Evolutionary conservation across 2,113 vertebrate species (phyloP).

Genomic region (Podarcis muralis): DNA sequence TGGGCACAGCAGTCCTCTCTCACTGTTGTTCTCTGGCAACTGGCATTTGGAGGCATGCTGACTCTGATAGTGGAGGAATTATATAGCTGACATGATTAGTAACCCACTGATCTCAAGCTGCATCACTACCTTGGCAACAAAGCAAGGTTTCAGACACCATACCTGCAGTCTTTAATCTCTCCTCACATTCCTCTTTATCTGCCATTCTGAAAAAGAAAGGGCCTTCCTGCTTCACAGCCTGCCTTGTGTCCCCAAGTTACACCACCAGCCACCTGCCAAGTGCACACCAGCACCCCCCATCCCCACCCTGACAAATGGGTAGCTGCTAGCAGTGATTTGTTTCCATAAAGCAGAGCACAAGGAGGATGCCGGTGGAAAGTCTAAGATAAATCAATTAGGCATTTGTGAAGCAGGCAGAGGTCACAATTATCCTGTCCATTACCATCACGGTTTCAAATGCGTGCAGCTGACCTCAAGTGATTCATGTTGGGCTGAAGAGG

Average conservation of each 20-base stretch:
- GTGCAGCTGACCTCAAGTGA: neutral
- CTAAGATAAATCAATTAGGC: neutral
- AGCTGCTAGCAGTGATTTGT: neutral
- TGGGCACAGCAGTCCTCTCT: too few species aligned
- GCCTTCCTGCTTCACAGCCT: neutral
- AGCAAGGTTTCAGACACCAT: neutral
- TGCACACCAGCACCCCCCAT: neutral
- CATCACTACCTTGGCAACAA: neutral
- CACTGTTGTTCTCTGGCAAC: too few species aligned
- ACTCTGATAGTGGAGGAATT: too few species aligned
- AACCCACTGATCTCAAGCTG: neutral
- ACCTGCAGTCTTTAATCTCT: neutral
- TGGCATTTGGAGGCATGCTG: too few species aligned
- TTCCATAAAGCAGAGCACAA: constrained; percentile 4
- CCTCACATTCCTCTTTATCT: neutral
- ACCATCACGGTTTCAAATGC: neutral
- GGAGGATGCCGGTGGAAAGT: neutral
- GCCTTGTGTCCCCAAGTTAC: neutral
- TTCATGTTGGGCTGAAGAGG: neutral
- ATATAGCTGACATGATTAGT: too few species aligned
- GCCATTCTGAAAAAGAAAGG: neutral
- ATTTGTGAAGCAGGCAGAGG: neutral
- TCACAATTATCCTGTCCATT: constrained; percentile 9
- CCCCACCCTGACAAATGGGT: neutral
- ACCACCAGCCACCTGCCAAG: neutral